Base-by-base conservation (phyloP, 1,140 invertebrate species). In the Neodiprion lecontei region DNA sequence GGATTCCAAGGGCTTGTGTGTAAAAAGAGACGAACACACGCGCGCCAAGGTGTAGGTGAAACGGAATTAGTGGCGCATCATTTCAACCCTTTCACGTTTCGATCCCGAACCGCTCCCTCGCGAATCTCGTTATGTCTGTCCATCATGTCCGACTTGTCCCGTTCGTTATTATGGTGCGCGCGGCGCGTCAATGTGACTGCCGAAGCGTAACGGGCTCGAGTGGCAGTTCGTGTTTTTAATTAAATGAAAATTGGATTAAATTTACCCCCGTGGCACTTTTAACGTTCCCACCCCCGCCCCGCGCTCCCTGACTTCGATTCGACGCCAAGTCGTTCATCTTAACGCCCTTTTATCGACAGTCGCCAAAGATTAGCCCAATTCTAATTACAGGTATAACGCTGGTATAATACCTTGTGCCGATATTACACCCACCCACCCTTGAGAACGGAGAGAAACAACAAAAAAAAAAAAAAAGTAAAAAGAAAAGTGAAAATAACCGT, bases 81-180 rank as follows among this genome's bases (percentile, higher is more conserved):
- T 61, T 61, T 61, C 53, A 61, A 61, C 53, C 53, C 53, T 61
- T 61, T 61, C 53, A 17, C 11, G 28, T 40, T 40, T 40, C 28
- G 28, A 40, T 40, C 28, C 28, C 28, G 28, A 40, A 40, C 28
- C 28, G 11, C 49, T 40, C 65, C 72, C 40, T 73, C 61, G 65
- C 72, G 66, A 49, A 67, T 67, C 40, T 17, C 72, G 50, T 48
- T 67, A 40, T 49, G 28, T 9, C 50, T 67, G 72, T 73, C 68
- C 17, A 73, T 67, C 17, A 73, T 67, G 72, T 73, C 67, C 72
- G 65, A 73, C 72, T 65, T 67, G 72, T 73, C 65, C 40, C 40
- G 61, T 65, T 48, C 72, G 61, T 67, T 67, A 17, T 67, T 67
- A 17, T 21, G 40, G 65, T 67, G 49, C 65, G 47, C 66, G 72